A percentile compares a stretch with the other conserved stretches of the same genome.
phyloP scores from a whole-genome alignment of 2,888 invertebrate genomes.

The Exephanes ischioxanthus region DNA sequence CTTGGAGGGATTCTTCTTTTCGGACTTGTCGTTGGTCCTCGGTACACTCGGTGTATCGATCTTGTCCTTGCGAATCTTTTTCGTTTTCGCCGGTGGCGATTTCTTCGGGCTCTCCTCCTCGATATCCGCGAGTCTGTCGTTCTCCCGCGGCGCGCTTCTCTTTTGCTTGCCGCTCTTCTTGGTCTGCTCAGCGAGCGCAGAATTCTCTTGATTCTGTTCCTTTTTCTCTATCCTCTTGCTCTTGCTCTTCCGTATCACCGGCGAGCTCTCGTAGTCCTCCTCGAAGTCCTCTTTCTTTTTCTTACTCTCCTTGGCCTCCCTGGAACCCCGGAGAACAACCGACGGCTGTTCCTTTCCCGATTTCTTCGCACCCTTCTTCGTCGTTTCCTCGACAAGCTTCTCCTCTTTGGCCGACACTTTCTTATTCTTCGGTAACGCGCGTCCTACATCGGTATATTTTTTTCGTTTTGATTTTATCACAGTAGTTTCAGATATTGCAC shows the following conservation, averaged over 20 bases:
- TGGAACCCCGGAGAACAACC: conserved; percentile 68
- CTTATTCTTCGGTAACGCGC: conserved; percentile 79
- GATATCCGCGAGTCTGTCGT: conserved; percentile 72
- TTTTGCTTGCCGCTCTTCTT: conserved; percentile 79
- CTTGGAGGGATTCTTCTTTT: conserved; percentile 85
- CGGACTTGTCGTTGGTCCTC: conserved; percentile 71
- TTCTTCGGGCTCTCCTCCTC: conserved; percentile 67
- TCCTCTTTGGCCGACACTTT: conserved; percentile 80
- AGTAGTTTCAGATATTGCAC: conserved; percentile 81
- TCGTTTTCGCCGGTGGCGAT: conserved; percentile 85
- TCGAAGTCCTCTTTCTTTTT: conserved; percentile 81
- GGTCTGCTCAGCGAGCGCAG: conserved; percentile 71
- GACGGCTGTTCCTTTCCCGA: conserved; percentile 70
- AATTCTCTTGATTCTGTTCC: conserved; percentile 63
- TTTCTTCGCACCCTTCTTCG: conserved; percentile 72
- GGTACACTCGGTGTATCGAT: conserved; percentile 58
- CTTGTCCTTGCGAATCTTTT: conserved; percentile 75
- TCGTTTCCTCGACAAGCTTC: conserved; percentile 72
- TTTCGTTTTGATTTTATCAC: conserved; percentile 81
- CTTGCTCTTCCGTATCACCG: conserved; percentile 78
- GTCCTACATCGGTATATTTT: conserved; percentile 78
- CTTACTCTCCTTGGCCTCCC: conserved; percentile 79
- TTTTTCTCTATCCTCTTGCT: conserved; percentile 79
- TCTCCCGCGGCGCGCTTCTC: conserved; percentile 73
- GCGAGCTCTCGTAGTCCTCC: conserved; percentile 78